Evolutionary conservation across 2,888 invertebrate genomes (phyloP).

Genomic region (Lomographa bimaculata): DNA sequence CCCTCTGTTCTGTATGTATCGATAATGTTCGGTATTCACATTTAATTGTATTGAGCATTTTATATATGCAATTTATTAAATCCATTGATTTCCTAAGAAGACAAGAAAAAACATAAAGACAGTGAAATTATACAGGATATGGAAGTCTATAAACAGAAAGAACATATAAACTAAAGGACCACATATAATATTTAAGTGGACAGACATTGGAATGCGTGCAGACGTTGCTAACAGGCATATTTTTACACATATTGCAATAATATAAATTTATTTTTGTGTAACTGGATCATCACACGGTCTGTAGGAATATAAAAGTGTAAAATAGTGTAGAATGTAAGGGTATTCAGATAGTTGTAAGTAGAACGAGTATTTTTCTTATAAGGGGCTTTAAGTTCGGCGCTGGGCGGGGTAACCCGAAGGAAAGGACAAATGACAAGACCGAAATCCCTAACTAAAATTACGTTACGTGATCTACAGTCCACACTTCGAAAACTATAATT

Average conservation of each 20-base stretch:
- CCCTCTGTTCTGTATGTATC: constrained; percentile 60
- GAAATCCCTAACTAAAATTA: constrained; percentile 63
- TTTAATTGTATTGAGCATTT: constrained; percentile 8
- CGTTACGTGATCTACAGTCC: constrained; percentile 55
- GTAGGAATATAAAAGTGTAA: constrained; percentile 45
- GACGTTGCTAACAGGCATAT: constrained; percentile 79
- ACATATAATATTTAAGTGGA: constrained; percentile 81
- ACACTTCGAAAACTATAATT: constrained; percentile 67
- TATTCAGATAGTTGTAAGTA: constrained; percentile 53
- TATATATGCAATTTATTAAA: constrained; percentile 35
- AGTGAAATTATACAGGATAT: constrained; percentile 63
- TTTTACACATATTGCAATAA: constrained; percentile 55
- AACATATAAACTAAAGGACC: constrained; percentile 71
- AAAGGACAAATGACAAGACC: constrained; percentile 52
- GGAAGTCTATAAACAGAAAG: constrained; percentile 64
- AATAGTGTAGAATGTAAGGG: constrained; percentile 64
- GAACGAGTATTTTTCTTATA: constrained; percentile 46
- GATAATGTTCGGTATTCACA: constrained; percentile 49
- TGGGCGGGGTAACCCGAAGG: constrained; percentile 78
- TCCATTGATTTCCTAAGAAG: constrained; percentile 43
- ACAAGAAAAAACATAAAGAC: constrained; percentile 61
- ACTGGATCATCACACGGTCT: constrained; percentile 50
- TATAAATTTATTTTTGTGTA: constrained; percentile 59
- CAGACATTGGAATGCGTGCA: constrained; percentile 79
- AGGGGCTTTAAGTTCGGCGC: constrained; percentile 71